Base-by-base conservation (phyloP, 2,797 vertebrate genomes). In the Hirundo rustica region DNA sequence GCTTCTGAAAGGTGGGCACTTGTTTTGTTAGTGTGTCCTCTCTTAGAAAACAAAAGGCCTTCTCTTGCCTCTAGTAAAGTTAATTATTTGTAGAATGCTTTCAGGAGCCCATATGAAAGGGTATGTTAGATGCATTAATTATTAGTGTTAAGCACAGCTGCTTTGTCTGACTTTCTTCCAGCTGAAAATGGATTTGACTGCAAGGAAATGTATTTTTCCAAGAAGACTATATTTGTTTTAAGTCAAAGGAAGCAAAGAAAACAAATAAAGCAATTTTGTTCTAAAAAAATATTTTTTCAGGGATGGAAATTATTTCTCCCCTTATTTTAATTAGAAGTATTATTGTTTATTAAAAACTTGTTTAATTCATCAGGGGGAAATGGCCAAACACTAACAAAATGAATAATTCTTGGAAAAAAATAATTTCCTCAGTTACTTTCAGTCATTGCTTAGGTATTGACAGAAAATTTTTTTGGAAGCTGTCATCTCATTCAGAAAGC, bases 41-140 rank as follows among this genome's bases (percentile, higher is more conserved):
- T 73, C 42, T 16, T 34, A 32, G 2, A 6, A 85, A 73, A 32
- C 3, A 62, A 3, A 79, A 89, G 22, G 34, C 1, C 48, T 75
- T 77, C 34, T 83, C 75, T 62, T 86, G 18, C 36, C 9, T 65
- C 61, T 61, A 38, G 6, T 83, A 70, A n/a, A 57, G 70, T 81
- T 95, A 23, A 61, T 64, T 89, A 55, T 78, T 78, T 47, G 53
- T 55, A 55, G 57, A 83, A 81, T n/a, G 26, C 19, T 89, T 85
- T 67, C 79, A 72, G 50, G 38, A 77, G 29, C 29, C 13, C 30
- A 62, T n/a, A 45, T 13, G 4, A 80, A 83, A 92, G 9, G 22
- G 15, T 54, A 55, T 76, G 82, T 74, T 48, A 67, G 48, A 74
- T 2, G 1, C 22, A 61, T 40, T 36, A 83, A 91, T 79, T 82